Evolutionary conservation across 2,113 vertebrate genomes (phyloP).

Genomic region (Gopherus evgoodei): DNA sequence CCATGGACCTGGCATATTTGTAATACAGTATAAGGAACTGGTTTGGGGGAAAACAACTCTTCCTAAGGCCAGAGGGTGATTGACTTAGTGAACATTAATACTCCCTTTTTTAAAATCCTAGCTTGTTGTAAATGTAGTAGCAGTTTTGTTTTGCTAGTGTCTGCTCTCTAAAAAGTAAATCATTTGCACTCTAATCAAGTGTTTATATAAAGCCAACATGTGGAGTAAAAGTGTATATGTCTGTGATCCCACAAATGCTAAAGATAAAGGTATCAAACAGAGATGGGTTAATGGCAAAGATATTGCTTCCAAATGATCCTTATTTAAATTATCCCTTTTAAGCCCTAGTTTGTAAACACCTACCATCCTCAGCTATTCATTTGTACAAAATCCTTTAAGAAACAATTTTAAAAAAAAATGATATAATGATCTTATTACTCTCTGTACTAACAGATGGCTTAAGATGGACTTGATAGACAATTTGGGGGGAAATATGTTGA

Average conservation of each 20-base stretch:
- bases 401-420: background rate
- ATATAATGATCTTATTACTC: background rate
- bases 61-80: background rate
- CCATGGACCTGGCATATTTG: background rate
- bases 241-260: background rate
- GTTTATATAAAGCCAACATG: background rate
- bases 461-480: conserved; percentile 4
- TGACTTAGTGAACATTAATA: background rate
- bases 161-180: background rate
- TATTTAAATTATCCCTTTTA: background rate
- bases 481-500: conserved; percentile 8
- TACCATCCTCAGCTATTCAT: background rate
- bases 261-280: background rate
- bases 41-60: background rate
- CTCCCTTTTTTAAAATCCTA: background rate
- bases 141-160: background rate
- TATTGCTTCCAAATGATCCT: background rate
- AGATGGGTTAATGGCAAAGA: background rate
- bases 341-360: background rate
- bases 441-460: background rate
- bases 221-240: background rate
- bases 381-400: background rate
- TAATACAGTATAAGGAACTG: background rate
- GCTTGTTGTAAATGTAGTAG: background rate
- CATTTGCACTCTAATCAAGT: background rate